phyloP scores from a whole-genome alignment of 2,113 vertebrate genomes.

The Megaleporinus macrocephalus region DNA sequence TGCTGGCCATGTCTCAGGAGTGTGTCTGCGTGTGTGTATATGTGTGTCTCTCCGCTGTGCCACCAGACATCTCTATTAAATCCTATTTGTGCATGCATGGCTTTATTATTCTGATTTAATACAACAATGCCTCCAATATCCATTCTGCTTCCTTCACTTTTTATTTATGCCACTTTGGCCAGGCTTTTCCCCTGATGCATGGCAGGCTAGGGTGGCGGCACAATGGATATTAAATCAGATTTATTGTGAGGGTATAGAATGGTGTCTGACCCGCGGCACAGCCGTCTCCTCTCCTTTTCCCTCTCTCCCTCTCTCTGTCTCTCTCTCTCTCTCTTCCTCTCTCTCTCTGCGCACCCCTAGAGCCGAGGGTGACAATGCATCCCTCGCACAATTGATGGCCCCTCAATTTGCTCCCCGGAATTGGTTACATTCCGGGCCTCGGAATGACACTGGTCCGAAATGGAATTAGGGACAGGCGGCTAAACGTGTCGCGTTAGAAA shows the following conservation, averaged over 20 bases:
- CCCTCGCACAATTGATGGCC: slow-evolving; percentile 68
- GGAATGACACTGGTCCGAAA: slow-evolving; percentile 56
- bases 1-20: slow-evolving; percentile 35
- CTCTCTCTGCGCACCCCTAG: slow-evolving; percentile 26
- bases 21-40: slow-evolving; percentile 41
- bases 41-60: slow-evolving; percentile 38
- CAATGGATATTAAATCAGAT: slow-evolving; percentile 77
- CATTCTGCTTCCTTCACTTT: slow-evolving; percentile 70
- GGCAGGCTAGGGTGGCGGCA: slow-evolving; percentile 55
- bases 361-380: slow-evolving; percentile 59
- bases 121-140: slow-evolving; percentile 70
- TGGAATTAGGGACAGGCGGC: slow-evolving; percentile 62
- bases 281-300: neutral
- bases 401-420: slow-evolving; percentile 70
- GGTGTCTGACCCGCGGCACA: slow-evolving; percentile 62
- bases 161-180: slow-evolving; percentile 66
- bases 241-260: slow-evolving; percentile 70
- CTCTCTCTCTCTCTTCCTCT: neutral
- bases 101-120: slow-evolving; percentile 80
- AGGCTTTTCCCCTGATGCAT: slow-evolving; percentile 12
- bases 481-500: slow-evolving; percentile 56
- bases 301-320: slow-evolving; percentile 9
- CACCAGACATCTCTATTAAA: slow-evolving; percentile 72
- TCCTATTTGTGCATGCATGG: slow-evolving; percentile 67
- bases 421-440: slow-evolving; percentile 68